Base-by-base conservation (phyloP, 2,113 vertebrate species). In the Mormoops blainvillei region DNA sequence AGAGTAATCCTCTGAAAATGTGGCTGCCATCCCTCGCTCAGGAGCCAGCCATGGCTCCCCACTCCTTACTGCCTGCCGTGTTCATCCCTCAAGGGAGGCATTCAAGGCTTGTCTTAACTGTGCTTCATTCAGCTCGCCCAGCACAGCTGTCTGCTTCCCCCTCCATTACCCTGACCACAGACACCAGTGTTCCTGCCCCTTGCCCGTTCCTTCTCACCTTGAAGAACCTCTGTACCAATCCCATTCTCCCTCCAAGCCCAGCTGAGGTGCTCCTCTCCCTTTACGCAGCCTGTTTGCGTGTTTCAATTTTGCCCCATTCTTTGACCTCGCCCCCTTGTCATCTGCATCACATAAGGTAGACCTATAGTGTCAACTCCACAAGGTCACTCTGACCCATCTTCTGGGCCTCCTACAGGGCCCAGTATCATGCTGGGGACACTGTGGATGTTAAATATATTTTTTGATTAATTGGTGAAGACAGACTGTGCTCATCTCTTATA, bases 401-500 rank as follows among this genome's bases (percentile, higher is more conserved):
- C 50, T 48, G 63, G 45, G 68, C 58, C 18, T 81, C 68, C 85
- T 10, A 20, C 16, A 45, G 56, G 41, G 14, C 52, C 43, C 38
- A 63, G 26, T 38, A 67, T 38, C 26, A 11, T 4, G 3, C 33
- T 33, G 61, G 65, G 20, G 54, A 48, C 74, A 68, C 45, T 7
- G 22, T 18, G n/a, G 41, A 28, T 43, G 22, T 65, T 87, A 83
- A 84, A 28, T 54, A 68, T 50, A 11, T 58, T 58, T 43, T 95
- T 89, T 90, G 20, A 94, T n/a, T 56, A 56, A 56, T 70, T 67
- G 76, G 5, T 90, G 58, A 76, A 45, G 14, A 83, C 28, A 80
- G 63, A 77, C 63, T 90, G 22, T 81, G 71, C 87, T 94, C 58
- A 78, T 81, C 8, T 96, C 61, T 95, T 82, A 54, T 67, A 78